Percentiles rank a stretch among this genome's conserved stretches.
phyloP scores from a whole-genome alignment of 2,888 invertebrate genomes.

The Pandemis corylana region DNA sequence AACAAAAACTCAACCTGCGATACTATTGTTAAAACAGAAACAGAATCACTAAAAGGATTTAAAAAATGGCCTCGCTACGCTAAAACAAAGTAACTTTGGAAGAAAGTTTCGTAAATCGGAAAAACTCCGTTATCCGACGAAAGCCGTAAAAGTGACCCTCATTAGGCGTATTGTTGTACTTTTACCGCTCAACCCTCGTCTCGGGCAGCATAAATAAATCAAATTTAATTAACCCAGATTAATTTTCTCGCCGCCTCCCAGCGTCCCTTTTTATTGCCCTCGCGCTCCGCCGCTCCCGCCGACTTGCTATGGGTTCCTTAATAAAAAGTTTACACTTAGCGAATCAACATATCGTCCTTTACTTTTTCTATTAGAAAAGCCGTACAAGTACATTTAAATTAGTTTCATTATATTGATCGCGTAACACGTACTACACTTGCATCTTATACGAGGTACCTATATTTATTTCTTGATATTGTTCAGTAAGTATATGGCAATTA shows the following conservation, averaged over 20 bases:
- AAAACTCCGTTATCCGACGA: constrained; percentile 74
- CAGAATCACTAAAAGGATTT: not conserved
- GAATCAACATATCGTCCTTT: constrained; percentile 70
- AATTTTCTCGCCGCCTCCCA: constrained; percentile 71
- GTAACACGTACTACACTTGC: constrained; percentile 44
- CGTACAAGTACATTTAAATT: constrained; percentile 67
- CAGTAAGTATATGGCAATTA: not conserved
- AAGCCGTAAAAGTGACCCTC: constrained; percentile 81
- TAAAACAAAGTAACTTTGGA: constrained; percentile 55
- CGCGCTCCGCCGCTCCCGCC: constrained; percentile 64
- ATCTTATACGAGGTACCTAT: not conserved
- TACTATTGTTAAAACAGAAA: not conserved
- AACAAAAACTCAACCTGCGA: not conserved
- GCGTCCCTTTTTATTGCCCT: constrained; percentile 79
- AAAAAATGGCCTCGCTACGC: constrained; percentile 51
- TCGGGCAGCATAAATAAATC: constrained; percentile 81
- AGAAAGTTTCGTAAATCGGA: constrained; percentile 74
- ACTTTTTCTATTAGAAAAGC: constrained; percentile 59
- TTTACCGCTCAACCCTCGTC: constrained; percentile 70
- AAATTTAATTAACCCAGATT: constrained; percentile 85
- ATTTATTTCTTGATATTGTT: not conserved
- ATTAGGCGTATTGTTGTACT: constrained; percentile 81
- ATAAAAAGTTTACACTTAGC: constrained; percentile 81
- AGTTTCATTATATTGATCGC: constrained; percentile 66
- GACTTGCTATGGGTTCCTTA: constrained; percentile 78